Evolutionary conservation across 2,888 invertebrate species (phyloP), one percentile per base, ranked within the genome.

Genomic region (Phengaris alcon): DNA sequence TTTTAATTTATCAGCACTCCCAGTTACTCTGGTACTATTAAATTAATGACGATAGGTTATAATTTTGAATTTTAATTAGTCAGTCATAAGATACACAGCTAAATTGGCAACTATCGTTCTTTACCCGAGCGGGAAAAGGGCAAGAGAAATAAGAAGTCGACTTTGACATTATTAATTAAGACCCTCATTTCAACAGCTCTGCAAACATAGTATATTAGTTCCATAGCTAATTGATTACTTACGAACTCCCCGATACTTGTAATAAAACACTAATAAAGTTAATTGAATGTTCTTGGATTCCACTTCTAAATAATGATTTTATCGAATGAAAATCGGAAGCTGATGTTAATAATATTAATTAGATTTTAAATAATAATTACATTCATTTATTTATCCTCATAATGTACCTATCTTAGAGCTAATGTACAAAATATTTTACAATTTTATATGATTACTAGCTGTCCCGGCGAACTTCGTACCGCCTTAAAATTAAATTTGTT

Each of bases 131-230:
- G 64, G 13, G 12, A 64, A 64, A 64, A 44, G 13, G 12, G 6
- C 64, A 64, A 64, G 64, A 12, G 64, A 64, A 64, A 44, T 64
- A 64, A 64, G 64, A 64, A 22, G 59, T 5, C 59, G 35, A 64
- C 22, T 44, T 35, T 64, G 44, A 35, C 64, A 64, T 64, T 64
- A 64, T 64, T 64, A 64, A 64, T 64, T 44, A 64, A 64, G 64
- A 64, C 35, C 35, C 64, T 44, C 64, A 35, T 64, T 35, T 64
- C 64, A 64, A 64, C 64, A 44, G 64, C 35, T 64, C 64, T 6
- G 35, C 64, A 64, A 44, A 64, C 35, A 44, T 12, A 59, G 9
- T 59, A 44, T 35, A 64, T 64, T 12, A 64, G 64, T 64, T 64
- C 64, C 64, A 44, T 44, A 44, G 64, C 13, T 44, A 13, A 64